A percentile compares a stretch with the other conserved stretches of the same genome.
phyloP scores from a whole-genome alignment of 2,113 vertebrate genomes.

The Eira barbara region DNA sequence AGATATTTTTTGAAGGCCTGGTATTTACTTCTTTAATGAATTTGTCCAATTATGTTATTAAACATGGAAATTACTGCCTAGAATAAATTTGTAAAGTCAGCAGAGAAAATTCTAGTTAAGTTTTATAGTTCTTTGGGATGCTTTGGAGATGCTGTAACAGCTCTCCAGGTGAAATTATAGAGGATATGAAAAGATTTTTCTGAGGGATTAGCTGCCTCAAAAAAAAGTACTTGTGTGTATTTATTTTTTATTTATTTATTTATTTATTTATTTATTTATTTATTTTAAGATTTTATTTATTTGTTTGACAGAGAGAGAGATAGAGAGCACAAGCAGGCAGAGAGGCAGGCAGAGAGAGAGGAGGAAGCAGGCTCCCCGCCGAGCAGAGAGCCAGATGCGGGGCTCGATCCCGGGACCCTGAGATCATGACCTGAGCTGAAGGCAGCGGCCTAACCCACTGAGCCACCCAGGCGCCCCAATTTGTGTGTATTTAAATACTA shows the following conservation, averaged over 20 bases:
- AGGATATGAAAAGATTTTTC: not conserved
- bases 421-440: too few relatives aligned
- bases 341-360: too few relatives aligned
- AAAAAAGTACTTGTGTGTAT: not conserved
- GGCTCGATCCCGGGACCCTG: too few relatives aligned
- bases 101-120: not conserved
- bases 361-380: too few relatives aligned
- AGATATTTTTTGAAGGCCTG: not conserved
- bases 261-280: too few relatives aligned
- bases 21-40: not conserved
- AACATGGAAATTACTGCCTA: not conserved
- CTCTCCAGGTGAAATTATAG: not conserved
- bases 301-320: too few relatives aligned
- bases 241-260: too few relatives aligned
- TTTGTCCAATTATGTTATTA: not conserved
- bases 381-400: too few relatives aligned
- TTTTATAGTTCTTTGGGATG: not conserved
- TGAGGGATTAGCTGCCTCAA: not conserved
- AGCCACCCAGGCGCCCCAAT: too few relatives aligned
- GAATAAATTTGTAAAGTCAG: slow-evolving; percentile 1
- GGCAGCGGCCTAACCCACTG: too few relatives aligned
- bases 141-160: not conserved
- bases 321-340: too few relatives aligned
- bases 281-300: too few relatives aligned
- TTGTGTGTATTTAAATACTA: not conserved